Evolutionary conservation across 2,888 invertebrate species (phyloP), one percentile per base, ranked within the genome.

Genomic region (Flabesymbios commensalis): DNA sequence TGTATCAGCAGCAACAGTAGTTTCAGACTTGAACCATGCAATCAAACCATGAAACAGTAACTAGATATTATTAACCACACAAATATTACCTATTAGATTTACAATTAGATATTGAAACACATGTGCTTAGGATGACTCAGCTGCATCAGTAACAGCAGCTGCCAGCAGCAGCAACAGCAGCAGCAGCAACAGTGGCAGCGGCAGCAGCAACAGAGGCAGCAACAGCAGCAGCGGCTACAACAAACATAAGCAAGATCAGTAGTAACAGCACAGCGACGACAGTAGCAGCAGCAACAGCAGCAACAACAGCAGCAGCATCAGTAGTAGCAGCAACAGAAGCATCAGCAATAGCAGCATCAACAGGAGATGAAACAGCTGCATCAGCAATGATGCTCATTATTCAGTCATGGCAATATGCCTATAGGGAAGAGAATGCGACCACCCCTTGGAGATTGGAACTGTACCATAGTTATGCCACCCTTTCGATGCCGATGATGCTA

Each of bases 131-230:
- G 48, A 19, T 24, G 1, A 3, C 5, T 26, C 48, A 48, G 48
- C 17, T 48, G 5, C 22, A 45, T 45, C 22, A 10, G 14, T 45
- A 10, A n/a, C n/a, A n/a, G n/a, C n/a, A n/a, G n/a, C n/a, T n/a
- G n/a, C n/a, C n/a, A 53, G 51, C 42, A 57, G 29, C 29, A 33
- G 54, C 42, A 53, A 41, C 42, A 53, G 54, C 42, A 53, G 54
- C 42, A 56, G 56, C 52, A 56, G 56, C 52, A 56, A 48, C 52
- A 56, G 56, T 56, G 52, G 56, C 52, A 56, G 56, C 52, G 52
- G 56, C 52, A 56, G 56, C 52, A 56, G 56, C 52, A 56, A 48
- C 52, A 56, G 56, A 53, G 52, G 56, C 52, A 56, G 56, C 52
- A 56, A 48, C 52, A 56, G 49, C 52, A 56, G 56, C 52, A 56